These are phyloP conservation scores for Hirudo medicinalis DNA, from an alignment of 1,140 invertebrate species.

Conservation along the genomic window DNA sequence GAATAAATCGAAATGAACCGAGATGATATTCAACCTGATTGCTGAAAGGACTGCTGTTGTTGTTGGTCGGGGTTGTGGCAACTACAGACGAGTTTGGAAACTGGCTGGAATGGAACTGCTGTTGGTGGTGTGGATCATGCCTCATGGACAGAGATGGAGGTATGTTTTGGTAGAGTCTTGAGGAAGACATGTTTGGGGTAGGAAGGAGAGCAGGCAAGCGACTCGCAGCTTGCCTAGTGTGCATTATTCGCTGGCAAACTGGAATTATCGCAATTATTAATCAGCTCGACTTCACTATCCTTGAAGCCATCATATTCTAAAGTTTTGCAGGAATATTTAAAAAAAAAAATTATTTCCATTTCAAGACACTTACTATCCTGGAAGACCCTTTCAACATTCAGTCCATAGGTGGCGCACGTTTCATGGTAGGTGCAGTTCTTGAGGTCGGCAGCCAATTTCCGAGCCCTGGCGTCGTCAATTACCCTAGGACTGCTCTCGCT, in stretches of 20 bases:
- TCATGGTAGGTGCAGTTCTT: constrained; percentile 90
- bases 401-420: constrained; percentile 90
- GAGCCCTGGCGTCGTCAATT: constrained; percentile 78
- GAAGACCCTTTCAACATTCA: constrained; percentile 92
- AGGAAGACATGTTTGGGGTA: background rate
- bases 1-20: no score
- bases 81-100: background rate
- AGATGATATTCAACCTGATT: background rate
- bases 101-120: constrained; percentile 10
- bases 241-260: constrained; percentile 30
- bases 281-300: constrained; percentile 24
- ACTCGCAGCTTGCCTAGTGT: background rate
- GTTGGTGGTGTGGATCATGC: background rate
- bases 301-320: background rate
- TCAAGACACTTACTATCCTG: constrained; percentile 89
- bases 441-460: constrained; percentile 79
- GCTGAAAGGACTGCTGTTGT: constrained; percentile 1
- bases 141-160: background rate
- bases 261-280: constrained; percentile 28
- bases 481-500: constrained; percentile 85
- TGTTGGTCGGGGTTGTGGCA: constrained; percentile 12
- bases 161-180: background rate
- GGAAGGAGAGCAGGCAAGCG: background rate
- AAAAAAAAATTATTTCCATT: constrained; percentile 41
- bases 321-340: constrained; percentile 26